These are phyloP conservation scores for Cosmorhoe ocellata DNA, from an alignment of 2,888 invertebrate species.

Conservation along the genomic window DNA sequence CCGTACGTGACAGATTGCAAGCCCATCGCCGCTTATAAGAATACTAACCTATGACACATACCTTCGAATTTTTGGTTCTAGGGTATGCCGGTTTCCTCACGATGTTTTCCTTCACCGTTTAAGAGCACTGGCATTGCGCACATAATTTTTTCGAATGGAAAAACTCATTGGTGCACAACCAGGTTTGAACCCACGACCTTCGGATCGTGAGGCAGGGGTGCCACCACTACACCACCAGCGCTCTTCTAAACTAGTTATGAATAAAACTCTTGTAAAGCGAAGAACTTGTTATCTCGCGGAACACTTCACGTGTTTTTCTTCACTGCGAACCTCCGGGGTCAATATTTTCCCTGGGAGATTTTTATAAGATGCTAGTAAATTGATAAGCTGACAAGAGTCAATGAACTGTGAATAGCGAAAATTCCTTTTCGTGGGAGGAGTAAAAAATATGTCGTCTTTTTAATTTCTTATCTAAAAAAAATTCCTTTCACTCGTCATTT, in stretches of 20 bases:
- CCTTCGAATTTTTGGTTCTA: no score
- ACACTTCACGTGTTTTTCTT: slow-evolving; percentile 26
- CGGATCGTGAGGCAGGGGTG: no score
- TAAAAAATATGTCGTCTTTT: slow-evolving; percentile 41
- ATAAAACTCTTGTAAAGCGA: slow-evolving; percentile 27
- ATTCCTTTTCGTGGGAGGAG: slow-evolving; percentile 27
- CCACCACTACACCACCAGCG: no score
- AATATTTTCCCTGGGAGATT: slow-evolving; percentile 30
- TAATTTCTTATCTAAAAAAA: slow-evolving; percentile 43
- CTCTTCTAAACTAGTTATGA: slow-evolving; percentile 29
- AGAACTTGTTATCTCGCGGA: slow-evolving; percentile 25
- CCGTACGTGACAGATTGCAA: no score
- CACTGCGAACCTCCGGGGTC: slow-evolving; percentile 12
- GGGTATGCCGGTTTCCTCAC: no score
- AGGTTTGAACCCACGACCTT: no score
- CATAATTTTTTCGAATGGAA: no score
- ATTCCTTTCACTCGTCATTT: slow-evolving; percentile 48
- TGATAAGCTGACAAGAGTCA: slow-evolving; percentile 37
- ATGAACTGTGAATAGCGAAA: slow-evolving; percentile 34
- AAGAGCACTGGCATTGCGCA: no score
- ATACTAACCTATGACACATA: no score
- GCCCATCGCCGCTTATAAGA: no score
- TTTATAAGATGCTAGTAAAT: slow-evolving; percentile 32
- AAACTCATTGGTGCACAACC: no score
- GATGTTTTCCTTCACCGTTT: no score